Evolutionary conservation across 2,113 vertebrate species (phyloP).

Genomic region (Poecilia latipinna): DNA sequence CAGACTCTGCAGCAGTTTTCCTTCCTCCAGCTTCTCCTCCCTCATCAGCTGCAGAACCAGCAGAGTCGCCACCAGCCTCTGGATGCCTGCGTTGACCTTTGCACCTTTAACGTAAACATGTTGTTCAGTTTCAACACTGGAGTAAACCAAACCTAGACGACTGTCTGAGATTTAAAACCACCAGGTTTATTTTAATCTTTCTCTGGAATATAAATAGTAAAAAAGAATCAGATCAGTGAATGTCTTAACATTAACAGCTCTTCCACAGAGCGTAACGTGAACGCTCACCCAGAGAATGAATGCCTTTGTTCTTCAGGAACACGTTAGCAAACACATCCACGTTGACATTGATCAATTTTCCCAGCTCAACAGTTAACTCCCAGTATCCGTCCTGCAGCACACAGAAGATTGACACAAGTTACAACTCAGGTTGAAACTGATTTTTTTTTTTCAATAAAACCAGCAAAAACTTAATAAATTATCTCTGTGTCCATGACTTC

Average conservation of each 20-base stretch:
- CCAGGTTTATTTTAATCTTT: neutral
- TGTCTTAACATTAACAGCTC: no score
- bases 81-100: constrained; percentile 79
- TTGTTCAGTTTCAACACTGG: neutral
- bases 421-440: neutral
- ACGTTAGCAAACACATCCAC: constrained; percentile 74
- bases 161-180: neutral
- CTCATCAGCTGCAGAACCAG: constrained; percentile 84
- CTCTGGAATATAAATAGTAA: neutral
- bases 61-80: constrained; percentile 83
- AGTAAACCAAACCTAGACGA: neutral
- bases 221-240: no score
- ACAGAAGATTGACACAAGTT: constrained; percentile 1
- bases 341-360: constrained; percentile 74
- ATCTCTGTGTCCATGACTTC: no score
- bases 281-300: constrained; percentile 82
- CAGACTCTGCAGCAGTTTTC: constrained; percentile 78
- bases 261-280: neutral
- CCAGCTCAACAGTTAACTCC: constrained; percentile 81
- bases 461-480: no score
- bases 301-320: constrained; percentile 84
- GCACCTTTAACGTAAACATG: constrained; percentile 51
- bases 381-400: constrained; percentile 86
- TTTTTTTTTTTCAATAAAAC: no score
- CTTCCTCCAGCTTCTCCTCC: constrained; percentile 63